phyloP scores from a whole-genome alignment of 2,113 vertebrate genomes.

The Pimephales promelas region DNA sequence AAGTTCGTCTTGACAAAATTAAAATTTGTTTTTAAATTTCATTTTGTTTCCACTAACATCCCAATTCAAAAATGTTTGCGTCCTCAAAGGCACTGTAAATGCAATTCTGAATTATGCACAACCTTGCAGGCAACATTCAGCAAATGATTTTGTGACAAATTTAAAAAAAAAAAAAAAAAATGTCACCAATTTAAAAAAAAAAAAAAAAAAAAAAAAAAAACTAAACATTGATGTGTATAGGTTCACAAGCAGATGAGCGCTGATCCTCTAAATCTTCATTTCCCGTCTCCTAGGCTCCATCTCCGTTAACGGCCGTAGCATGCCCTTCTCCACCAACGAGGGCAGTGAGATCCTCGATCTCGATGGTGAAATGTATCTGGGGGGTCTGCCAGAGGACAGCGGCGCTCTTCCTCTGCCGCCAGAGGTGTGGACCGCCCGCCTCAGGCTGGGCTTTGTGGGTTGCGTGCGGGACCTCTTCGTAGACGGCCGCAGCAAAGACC shows the following conservation, averaged over 20 bases:
- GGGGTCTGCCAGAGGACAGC: conserved; percentile 85
- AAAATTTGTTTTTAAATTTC: background rate
- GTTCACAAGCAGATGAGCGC: background rate
- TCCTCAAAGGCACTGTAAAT: background rate
- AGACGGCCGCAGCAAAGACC: conserved; percentile 87
- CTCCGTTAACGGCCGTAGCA: conserved; percentile 87
- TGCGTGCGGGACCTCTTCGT: conserved; percentile 91
- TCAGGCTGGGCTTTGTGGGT: conserved; percentile 88
- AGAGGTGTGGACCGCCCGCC: conserved; percentile 87
- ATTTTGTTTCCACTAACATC: background rate
- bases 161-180: too few species aligned
- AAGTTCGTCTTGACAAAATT: background rate
- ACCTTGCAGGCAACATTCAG: background rate
- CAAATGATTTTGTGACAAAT: background rate
- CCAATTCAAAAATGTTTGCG: background rate
- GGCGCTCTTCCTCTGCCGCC: conserved; percentile 82
- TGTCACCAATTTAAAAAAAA: too few species aligned
- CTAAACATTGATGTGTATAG: background rate
- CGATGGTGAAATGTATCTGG: conserved; percentile 89
- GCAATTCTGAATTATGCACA: background rate
- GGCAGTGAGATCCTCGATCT: conserved; percentile 92
- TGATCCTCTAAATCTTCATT: conserved; percentile 12
- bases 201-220: too few species aligned
- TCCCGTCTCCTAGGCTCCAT: conserved; percentile 79
- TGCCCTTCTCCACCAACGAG: conserved; percentile 85